Conservation (phyloP, 2,888 invertebrate species). For the Ptychoptera albimana region DNA sequence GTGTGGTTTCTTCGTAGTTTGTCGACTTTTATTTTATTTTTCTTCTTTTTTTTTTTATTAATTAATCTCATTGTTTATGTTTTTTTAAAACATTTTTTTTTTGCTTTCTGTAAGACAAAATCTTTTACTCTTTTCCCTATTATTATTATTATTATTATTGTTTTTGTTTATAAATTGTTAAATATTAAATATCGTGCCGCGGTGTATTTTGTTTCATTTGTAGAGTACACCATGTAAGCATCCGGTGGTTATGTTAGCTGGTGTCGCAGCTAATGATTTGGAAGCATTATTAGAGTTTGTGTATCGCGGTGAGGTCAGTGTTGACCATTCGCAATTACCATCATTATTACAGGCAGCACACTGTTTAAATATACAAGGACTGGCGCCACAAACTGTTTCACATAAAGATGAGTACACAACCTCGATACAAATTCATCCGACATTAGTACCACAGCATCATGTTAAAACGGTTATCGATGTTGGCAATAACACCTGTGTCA, state of each 20-base stretch:
- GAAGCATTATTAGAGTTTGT: constrained; percentile 46
- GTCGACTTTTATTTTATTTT: too few relatives aligned
- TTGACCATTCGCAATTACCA: constrained; percentile 42
- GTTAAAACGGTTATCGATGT: constrained; percentile 20
- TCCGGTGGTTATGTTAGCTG: constrained; percentile 47
- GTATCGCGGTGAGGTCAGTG: constrained; percentile 44
- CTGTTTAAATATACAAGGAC: constrained; percentile 42
- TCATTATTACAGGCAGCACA: constrained; percentile 45
- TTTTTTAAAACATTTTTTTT: too few relatives aligned
- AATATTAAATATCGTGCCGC: neutral
- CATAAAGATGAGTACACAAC: constrained; percentile 30
- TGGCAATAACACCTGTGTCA: constrained; percentile 10
- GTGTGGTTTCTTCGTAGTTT: too few relatives aligned
- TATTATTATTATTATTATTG: neutral
- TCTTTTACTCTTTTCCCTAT: neutral
- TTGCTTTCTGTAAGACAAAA: neutral
- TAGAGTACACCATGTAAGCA: constrained; percentile 47
- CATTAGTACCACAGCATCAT: constrained; percentile 30
- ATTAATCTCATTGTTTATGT: neutral
- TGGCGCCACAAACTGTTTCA: constrained; percentile 35
- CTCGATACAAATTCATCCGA: constrained; percentile 29
- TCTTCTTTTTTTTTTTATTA: too few relatives aligned
- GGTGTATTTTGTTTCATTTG: constrained; percentile 8
- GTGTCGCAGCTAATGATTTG: constrained; percentile 41
- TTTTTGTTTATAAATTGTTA: too few relatives aligned